phyloP scores from a whole-genome alignment of 2,113 vertebrate genomes.

The Silurus glanis region DNA sequence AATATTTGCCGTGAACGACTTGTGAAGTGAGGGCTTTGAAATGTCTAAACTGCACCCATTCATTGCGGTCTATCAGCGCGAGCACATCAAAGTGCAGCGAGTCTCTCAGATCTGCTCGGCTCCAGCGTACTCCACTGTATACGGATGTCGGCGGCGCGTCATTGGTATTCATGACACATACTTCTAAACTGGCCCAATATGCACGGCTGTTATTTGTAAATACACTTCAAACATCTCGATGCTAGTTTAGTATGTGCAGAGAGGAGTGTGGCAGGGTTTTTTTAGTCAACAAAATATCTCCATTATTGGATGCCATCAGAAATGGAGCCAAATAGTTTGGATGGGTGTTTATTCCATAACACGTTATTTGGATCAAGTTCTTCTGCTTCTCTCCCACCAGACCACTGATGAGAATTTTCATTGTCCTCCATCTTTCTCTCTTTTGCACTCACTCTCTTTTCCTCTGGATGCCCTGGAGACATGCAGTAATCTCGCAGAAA shows the following conservation, averaged over 20 bases:
- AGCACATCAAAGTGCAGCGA: constrained; percentile 57
- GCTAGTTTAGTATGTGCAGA: constrained; percentile 45
- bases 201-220: constrained; percentile 55
- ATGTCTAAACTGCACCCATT: constrained; percentile 58
- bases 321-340: constrained; percentile 39
- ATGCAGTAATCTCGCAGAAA: constrained; percentile 38
- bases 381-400: constrained; percentile 21
- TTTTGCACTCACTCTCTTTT: constrained; percentile 23
- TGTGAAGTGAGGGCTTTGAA: constrained; percentile 54
- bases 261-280: constrained; percentile 41
- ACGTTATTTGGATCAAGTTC: constrained; percentile 40
- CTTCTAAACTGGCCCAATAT: constrained; percentile 54
- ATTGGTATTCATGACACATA: constrained; percentile 54
- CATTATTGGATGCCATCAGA: constrained; percentile 45
- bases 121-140: constrained; percentile 48
- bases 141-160: constrained; percentile 46
- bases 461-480: constrained; percentile 34
- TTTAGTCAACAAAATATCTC: constrained; percentile 51
- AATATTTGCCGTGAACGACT: constrained; percentile 59
- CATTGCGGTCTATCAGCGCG: constrained; percentile 50
- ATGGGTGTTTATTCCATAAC: constrained; percentile 32
- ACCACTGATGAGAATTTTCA: constrained; percentile 12
- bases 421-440: constrained; percentile 32
- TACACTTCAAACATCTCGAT: constrained; percentile 56
- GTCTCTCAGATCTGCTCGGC: constrained; percentile 57